Percentiles rank a stretch among this genome's conserved stretches.
Evolutionary conservation across 2,113 vertebrate genomes (phyloP).

Genomic region (Hystrix cristata): DNA sequence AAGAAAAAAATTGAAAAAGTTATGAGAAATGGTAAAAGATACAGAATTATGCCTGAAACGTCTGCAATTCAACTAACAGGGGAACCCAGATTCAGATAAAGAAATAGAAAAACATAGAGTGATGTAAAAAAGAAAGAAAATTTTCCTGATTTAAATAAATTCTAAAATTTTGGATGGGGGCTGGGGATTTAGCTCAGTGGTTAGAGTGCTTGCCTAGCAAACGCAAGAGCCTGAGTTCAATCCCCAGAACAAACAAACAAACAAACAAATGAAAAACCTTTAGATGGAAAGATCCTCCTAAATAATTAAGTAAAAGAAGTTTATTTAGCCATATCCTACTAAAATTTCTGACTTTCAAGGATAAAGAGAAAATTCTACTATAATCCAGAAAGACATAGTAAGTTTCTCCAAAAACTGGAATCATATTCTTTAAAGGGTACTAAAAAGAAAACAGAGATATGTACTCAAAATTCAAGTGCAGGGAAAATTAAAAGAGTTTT

Average conservation of each 20-base stretch:
- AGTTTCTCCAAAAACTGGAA: not conserved
- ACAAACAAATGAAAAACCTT: not conserved
- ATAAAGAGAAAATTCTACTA: not conserved
- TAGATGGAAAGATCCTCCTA: not conserved
- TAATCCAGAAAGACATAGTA: not conserved
- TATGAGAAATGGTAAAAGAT: not conserved
- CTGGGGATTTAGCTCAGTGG: no score
- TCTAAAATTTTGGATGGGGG: not conserved
- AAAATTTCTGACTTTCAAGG: constrained; percentile 4
- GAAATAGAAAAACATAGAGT: not conserved
- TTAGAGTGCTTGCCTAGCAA: no score
- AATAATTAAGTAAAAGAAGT: constrained; percentile 13
- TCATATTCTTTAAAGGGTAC: not conserved
- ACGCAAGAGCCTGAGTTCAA: no score
- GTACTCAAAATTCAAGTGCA: not conserved
- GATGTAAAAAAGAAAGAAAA: not conserved
- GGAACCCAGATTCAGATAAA: not conserved
- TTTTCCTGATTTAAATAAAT: not conserved
- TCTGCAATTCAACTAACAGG: not conserved
- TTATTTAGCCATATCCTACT: not conserved
- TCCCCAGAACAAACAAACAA: no score
- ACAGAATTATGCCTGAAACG: not conserved
- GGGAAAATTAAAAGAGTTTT: not conserved
- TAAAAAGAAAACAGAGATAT: constrained; percentile 14
- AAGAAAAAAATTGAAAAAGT: not conserved